phyloP scores from a whole-genome alignment of 2,113 vertebrate genomes.

The Todiramphus saurophagus region DNA sequence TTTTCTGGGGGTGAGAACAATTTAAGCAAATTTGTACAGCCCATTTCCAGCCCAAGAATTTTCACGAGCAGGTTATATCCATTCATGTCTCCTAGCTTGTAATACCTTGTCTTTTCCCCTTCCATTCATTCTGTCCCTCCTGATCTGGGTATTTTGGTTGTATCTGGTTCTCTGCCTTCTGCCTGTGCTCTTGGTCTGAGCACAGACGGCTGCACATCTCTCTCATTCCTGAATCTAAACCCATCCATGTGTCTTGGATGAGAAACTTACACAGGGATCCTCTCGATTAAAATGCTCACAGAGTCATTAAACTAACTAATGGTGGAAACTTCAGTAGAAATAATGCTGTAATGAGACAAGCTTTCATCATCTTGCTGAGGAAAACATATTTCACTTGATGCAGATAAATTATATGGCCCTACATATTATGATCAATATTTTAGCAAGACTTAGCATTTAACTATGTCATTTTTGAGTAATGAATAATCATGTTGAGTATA shows the following conservation, averaged over 20 bases:
- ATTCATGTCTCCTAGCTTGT: background rate
- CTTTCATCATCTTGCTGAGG: slow-evolving; percentile 56
- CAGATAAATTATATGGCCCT: slow-evolving; percentile 55
- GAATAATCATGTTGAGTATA: slow-evolving; percentile 27
- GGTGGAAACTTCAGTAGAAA: slow-evolving; percentile 57
- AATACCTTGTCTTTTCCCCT: background rate
- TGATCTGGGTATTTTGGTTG: background rate
- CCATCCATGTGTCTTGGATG: slow-evolving; percentile 22
- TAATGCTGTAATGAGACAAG: slow-evolving; percentile 62
- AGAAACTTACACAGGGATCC: slow-evolving; percentile 14
- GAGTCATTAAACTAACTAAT: slow-evolving; percentile 59
- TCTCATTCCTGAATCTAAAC: background rate
- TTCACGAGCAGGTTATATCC: background rate
- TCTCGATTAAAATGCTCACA: slow-evolving; percentile 40
- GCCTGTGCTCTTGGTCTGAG: background rate
- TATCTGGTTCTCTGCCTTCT: background rate
- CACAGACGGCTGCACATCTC: background rate
- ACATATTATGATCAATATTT: slow-evolving; percentile 67
- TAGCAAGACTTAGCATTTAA: slow-evolving; percentile 60
- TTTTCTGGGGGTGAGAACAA: rapidly evolving
- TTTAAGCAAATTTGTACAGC: background rate
- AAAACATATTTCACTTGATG: slow-evolving; percentile 64
- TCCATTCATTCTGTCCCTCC: background rate
- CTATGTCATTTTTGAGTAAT: slow-evolving; percentile 65
- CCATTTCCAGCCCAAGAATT: background rate